Base-by-base conservation (phyloP, 2,113 vertebrate genomes). In the Paracanthobrama guichenoti region DNA sequence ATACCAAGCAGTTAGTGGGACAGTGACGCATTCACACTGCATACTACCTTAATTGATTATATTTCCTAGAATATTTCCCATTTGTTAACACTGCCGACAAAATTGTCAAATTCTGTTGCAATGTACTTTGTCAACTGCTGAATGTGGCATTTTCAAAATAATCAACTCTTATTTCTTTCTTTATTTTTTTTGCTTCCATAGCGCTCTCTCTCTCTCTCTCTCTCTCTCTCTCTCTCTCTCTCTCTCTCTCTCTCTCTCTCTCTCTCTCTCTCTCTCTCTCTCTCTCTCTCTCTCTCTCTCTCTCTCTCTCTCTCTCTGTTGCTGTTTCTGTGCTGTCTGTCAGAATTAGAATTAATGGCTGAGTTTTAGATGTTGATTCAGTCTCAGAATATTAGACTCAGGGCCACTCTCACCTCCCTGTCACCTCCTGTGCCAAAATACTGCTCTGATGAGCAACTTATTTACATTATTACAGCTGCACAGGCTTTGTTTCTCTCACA, bases 341-440 rank as follows among this genome's bases (percentile, higher is more conserved):
- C 48, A 67, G 57, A 48, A 64, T 62, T 66, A 81, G 60, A 24
- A 85, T 81, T 59, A 62, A 74, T 81, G 78, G 44, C 16, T 81
- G 66, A 71, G 50, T 82, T 71, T 82, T 39, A 82, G 48, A 50
- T 50, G 18, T 64, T 81, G 44, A 81, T 81, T 81, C 79, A 81
- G 60, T 81, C 57, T 48, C 46, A 35, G 79, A 81, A 39, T 77
- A 77, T 84, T 57, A 77, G 22, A 57, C 20, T 78, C 24, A 16
- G 28, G 53, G 28, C 1, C 26, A 2, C 26, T 69, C 42, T 62
- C 60, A 66, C 82, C 26, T 66, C 50, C 66, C 73, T 84, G 44
- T 75, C 73, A 69, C 14, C 73, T 26, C 35, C 74, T 53, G 83
- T 1, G 20, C 13, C 66, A 28, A 69, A 55, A 57, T 73, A 46